Conservation (phyloP, 2,113 vertebrate genomes). For the Prunella fulvescens region DNA sequence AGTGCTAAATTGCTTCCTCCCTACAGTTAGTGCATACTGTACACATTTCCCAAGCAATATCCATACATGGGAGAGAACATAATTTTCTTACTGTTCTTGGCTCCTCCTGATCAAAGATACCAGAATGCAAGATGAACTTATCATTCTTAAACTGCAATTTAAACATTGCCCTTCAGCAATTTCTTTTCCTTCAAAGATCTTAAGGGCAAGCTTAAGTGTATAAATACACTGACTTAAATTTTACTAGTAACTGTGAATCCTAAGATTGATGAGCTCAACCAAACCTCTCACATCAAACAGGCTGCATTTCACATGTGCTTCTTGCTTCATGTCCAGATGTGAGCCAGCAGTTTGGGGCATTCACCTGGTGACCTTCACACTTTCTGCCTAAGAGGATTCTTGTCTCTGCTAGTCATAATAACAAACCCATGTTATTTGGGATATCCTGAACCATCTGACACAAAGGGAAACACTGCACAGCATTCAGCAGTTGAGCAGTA, state of each 20-base stretch:
- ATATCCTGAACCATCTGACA: not conserved
- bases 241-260: not conserved
- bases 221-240: not conserved
- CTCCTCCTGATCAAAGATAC: not conserved
- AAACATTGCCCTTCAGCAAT: not conserved
- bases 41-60: slow-evolving; percentile 2
- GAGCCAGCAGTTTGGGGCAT: not conserved
- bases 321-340: not conserved
- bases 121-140: not conserved
- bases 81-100: not conserved
- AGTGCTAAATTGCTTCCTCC: slow-evolving; percentile 37
- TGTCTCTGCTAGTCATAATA: not conserved
- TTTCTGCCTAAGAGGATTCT: not conserved
- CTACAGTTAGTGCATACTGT: not conserved
- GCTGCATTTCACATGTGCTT: not conserved
- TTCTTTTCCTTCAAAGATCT: not conserved
- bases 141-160: not conserved
- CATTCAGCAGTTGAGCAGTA: not conserved
- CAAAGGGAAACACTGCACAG: not conserved
- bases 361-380: not conserved
- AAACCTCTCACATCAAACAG: not conserved
- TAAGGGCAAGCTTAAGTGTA: not conserved
- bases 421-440: not conserved
- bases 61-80: not conserved
- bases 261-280: not conserved